Conservation (phyloP, 2,888 invertebrate genomes). For the Drosophila longiperda region DNA sequence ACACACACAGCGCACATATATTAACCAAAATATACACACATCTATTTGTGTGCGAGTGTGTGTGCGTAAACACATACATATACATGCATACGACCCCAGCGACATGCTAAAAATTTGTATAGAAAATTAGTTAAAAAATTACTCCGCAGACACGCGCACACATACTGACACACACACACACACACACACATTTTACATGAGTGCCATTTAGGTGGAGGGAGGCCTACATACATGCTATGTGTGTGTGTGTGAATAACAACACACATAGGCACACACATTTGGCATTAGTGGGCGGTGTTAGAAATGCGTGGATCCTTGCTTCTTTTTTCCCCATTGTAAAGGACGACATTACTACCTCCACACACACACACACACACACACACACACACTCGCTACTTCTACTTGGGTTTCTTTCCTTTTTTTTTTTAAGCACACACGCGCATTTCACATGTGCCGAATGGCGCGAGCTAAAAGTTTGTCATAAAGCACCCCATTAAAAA, state of each 20-base stretch:
- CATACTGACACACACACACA: constrained; percentile 37
- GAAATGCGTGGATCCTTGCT: constrained; percentile 73
- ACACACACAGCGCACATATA: constrained; percentile 19
- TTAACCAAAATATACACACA: constrained; percentile 1
- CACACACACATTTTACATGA: constrained; percentile 38
- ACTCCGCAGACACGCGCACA: constrained; percentile 76
- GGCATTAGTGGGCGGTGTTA: constrained; percentile 85
- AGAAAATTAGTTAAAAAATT: constrained; percentile 85
- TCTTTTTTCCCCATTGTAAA: constrained; percentile 15
- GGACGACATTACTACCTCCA: constrained; percentile 45
- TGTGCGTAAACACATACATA: constrained; percentile 1
- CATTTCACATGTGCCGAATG: constrained; percentile 61
- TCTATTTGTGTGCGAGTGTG: background rate
- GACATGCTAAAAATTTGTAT: constrained; percentile 83
- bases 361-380: constrained; percentile 30
- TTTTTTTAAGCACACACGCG: background rate
- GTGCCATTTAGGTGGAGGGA: constrained; percentile 15
- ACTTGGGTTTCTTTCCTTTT: background rate
- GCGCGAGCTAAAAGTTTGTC: constrained; percentile 80
- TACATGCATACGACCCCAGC: constrained; percentile 47
- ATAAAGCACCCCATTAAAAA: constrained; percentile 82
- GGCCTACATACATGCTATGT: constrained; percentile 20
- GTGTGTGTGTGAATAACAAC: constrained; percentile 11
- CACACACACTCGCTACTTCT: constrained; percentile 9
- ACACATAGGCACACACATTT: constrained; percentile 52